Evolutionary conservation across 2,113 vertebrate species (phyloP).

Genomic region (Phalacrocorax pelagicus): DNA sequence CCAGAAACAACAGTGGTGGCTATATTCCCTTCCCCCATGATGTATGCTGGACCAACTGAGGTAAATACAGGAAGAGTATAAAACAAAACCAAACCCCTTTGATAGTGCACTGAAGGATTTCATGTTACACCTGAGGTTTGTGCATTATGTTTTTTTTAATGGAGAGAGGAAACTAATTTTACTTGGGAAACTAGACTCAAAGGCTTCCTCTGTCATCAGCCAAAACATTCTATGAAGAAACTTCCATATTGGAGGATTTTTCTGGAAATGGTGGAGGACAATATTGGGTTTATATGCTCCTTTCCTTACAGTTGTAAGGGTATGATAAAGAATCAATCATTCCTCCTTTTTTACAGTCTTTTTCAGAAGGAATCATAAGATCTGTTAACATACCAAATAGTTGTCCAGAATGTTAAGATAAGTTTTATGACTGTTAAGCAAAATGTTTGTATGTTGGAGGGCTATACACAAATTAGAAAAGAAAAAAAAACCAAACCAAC

Average conservation of each 20-base stretch:
- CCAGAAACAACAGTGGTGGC: conserved; percentile 92
- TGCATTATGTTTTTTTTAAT: neutral
- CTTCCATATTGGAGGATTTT: neutral
- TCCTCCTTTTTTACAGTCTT: neutral
- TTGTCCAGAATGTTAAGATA: neutral
- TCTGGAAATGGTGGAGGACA: neutral
- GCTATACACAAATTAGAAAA: neutral
- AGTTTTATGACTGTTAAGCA: neutral
- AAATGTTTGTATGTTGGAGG: neutral
- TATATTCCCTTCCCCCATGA: conserved; percentile 99
- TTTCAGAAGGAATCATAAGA: neutral
- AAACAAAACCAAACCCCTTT: neutral
- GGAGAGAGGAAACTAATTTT: neutral
- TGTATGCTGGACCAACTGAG: conserved; percentile 99
- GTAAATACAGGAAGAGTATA: conserved; percentile 62
- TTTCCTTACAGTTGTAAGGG: neutral
- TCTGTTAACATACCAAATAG: neutral
- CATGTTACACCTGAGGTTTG: neutral
- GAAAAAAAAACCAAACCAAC: neutral
- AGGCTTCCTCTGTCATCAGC: neutral
- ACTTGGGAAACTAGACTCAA: neutral
- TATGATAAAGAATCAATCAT: neutral
- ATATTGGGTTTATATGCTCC: neutral
- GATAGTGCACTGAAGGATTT: neutral
- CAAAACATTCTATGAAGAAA: neutral